Evolutionary conservation across 2,113 vertebrate species (phyloP), one percentile per base, ranked within the genome.

Genomic region (Saccopteryx bilineata): DNA sequence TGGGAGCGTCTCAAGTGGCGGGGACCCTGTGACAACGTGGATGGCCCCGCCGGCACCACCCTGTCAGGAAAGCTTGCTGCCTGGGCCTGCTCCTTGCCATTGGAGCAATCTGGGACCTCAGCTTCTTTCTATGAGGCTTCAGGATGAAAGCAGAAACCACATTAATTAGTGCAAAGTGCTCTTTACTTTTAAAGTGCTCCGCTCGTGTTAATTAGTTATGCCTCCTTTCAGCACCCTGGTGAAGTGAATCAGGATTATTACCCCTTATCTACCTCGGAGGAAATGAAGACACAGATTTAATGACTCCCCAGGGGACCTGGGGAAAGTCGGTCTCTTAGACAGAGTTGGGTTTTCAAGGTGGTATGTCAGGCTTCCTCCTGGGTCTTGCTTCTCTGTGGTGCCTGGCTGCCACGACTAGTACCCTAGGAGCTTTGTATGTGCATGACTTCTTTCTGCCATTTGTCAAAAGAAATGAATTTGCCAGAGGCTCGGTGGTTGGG

Each of bases 211-310:
- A 94, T 96, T 83, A 91, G 92, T 72, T 93, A 85, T 85, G 95
- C 95, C 69, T 96, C 14, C 86, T 96, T 83, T 83, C 85, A 86
- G 17, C 54, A 26, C 72, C 91, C 88, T 63, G 56, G 85, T 23
- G 90, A 92, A 96, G 69, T 63, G 85, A 93, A 94, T 95, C 94
- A 76, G 93, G 87, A 65, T 96, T 85, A 48, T 79, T 96, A 69
- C 84, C 76, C 33, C 56, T 86, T 65, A 79, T 93, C 86, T 72
- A 71, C 94, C 74, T 91, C 48, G 94, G 94, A 97, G 96, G 94
- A 96, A 96, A 97, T 72, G 95, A 96, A 97, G 88, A 96, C 72
- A 52, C 58, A 91, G 92, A 92, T 96, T 75, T 95, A 95, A 97
- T 93, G 91, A 96, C 91, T 96, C 93, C 91, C 88, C 79, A 5